A percentile compares a stretch with the other conserved stretches of the same genome.
phyloP scores from a whole-genome alignment of 2,113 vertebrate species.

The Channa maculata region DNA sequence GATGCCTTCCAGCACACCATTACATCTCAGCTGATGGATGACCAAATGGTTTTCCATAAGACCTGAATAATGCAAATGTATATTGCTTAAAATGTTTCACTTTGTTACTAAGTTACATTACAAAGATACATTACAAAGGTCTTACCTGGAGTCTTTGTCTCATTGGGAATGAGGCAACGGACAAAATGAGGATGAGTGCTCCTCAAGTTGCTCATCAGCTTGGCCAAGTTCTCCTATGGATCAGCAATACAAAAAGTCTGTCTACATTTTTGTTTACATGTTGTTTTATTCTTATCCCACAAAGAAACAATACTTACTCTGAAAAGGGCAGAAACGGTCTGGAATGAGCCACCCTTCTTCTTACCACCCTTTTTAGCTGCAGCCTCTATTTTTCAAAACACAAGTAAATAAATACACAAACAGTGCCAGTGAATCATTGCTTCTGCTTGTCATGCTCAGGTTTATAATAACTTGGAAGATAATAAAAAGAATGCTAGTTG shows the following conservation, averaged over 20 bases:
- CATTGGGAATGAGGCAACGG: constrained; percentile 45
- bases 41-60: constrained; percentile 72
- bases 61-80: constrained; percentile 28
- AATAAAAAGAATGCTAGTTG: too few species aligned
- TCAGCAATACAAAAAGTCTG: neutral
- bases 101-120: neutral
- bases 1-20: constrained; percentile 75
- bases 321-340: constrained; percentile 70
- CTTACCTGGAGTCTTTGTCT: constrained; percentile 19
- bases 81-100: neutral
- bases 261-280: neutral
- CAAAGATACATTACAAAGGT: neutral
- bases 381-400: constrained; percentile 25
- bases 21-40: constrained; percentile 77
- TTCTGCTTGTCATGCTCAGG: too few species aligned
- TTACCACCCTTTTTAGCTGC: constrained; percentile 59
- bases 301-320: constrained; percentile 41
- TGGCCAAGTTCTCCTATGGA: constrained; percentile 38
- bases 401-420: too few species aligned
- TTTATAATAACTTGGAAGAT: too few species aligned
- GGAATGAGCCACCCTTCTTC: constrained; percentile 75
- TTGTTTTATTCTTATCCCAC: neutral
- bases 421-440: too few species aligned
- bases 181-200: constrained; percentile 59
- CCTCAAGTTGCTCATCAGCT: constrained; percentile 51